Evolutionary conservation across 2,888 invertebrate genomes (phyloP).

Genomic region (Pachymerium ferrugineum): DNA sequence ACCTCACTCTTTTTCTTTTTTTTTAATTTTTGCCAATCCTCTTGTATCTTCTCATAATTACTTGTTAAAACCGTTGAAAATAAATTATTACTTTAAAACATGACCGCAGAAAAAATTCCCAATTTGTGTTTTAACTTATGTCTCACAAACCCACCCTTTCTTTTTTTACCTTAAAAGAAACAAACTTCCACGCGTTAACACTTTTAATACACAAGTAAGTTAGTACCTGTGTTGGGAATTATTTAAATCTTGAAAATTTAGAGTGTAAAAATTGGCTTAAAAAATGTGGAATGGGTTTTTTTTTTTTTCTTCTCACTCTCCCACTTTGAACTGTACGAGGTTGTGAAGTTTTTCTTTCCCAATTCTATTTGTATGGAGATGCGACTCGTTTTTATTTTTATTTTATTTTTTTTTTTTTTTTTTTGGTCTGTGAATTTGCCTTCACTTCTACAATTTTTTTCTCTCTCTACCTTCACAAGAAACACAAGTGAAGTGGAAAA

Average conservation of each 20-base stretch:
- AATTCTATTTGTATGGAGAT: conserved; percentile 21
- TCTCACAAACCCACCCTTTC: neutral
- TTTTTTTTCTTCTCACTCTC: neutral
- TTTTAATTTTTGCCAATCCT: neutral
- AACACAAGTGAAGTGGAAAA: conserved; percentile 12
- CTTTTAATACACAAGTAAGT: neutral
- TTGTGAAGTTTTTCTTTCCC: no score
- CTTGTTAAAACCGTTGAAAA: neutral
- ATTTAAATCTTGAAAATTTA: neutral
- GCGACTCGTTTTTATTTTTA: neutral
- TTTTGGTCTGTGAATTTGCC: neutral
- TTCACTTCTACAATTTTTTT: no score
- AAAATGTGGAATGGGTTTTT: neutral
- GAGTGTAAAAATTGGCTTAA: neutral
- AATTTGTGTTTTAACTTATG: conserved; percentile 14
- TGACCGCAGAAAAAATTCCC: neutral
- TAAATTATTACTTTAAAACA: neutral
- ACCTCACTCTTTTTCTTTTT: neutral
- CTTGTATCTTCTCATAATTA: neutral
- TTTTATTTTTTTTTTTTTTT: neutral
- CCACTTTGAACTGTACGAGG: no score
- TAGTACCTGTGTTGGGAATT: neutral
- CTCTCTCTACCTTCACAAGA: neutral
- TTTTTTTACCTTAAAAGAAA: neutral
- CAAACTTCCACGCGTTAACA: neutral